Evolutionary conservation across 92 coral and sea anemone species (phyloP), one percentile per base, ranked within the genome.

Genomic region (Desmophyllum pertusum): DNA sequence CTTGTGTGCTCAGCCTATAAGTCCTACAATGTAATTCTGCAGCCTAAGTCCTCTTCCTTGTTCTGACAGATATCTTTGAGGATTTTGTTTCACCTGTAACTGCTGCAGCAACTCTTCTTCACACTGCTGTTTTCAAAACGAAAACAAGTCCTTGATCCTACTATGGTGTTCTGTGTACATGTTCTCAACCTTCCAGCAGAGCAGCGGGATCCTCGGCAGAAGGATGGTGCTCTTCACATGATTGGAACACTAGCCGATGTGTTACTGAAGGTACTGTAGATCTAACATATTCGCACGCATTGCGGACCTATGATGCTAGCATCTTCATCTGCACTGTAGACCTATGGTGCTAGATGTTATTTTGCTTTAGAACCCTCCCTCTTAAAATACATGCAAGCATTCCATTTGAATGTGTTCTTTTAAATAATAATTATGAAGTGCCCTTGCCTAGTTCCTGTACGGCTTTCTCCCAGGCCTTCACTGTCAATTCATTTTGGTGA

Each of bases 31-130:
- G 10, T 8, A 46, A 46, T 2, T 46, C 10, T 10, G 51, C 51
- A 4, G 0, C 51, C 1, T 5, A 46, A 17, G 51, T 46, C 15
- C 51, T 46, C 11, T 74, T 7, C 65, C 35, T 59, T 23, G 11
- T 25, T 0, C 27, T 27, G 6, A 43, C 84, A 96, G 99, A 96
- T 90, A 93, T 96, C 23, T 96, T 94, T 94, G 99, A 96, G 70
- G 99, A 96, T 81, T 96, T 96, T 71, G 91, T 96, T 0, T 96
- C 99, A 10, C 99, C 99, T 27, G 99, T 96, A 4, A 94, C 95
- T 42, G 99, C 99, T 1, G 99, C 99, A 3, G 95, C 98, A 64
- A 88, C 97, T 1, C 88, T 96, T 40, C 93, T 96, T 67, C 98
- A 95, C 82, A 92, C 93, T 13, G 95, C 97, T 21, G 96, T 92